These are phyloP conservation scores for Neotoxoptera formosana DNA, from an alignment of 1,140 invertebrate species.

Conservation along the genomic window DNA sequence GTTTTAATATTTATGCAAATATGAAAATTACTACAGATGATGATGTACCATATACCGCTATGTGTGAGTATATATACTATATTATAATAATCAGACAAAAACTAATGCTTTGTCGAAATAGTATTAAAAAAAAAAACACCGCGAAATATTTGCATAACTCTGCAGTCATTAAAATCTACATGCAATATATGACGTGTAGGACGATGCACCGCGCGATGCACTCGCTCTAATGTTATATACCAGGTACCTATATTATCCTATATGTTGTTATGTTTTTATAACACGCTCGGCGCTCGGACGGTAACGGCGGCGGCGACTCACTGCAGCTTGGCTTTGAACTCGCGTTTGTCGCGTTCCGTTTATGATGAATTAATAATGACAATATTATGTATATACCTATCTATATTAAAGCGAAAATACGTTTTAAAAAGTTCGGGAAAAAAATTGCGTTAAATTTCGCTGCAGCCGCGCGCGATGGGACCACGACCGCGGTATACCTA, in stretches of 20 bases:
- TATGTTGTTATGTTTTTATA: background rate
- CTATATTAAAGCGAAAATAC: background rate
- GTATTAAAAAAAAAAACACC: background rate
- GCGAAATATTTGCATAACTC: background rate
- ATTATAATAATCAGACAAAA: background rate
- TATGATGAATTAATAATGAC: background rate
- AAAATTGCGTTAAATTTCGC: background rate
- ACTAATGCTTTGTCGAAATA: background rate
- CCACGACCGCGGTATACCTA: too few relatives aligned
- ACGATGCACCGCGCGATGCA: background rate
- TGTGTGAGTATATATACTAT: too few relatives aligned
- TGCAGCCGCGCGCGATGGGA: too few relatives aligned
- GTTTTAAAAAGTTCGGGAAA: background rate
- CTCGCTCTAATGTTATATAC: background rate
- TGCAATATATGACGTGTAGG: background rate
- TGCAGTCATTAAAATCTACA: background rate
- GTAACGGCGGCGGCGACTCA: background rate
- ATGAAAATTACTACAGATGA: background rate
- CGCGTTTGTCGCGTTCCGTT: background rate
- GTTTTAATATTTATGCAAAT: slow-evolving; percentile 9
- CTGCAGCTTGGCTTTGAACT: background rate
- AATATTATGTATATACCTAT: too few relatives aligned
- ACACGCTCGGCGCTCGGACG: background rate
- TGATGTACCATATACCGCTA: too few relatives aligned
- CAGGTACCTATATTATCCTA: background rate